Percentiles rank a stretch among this genome's conserved stretches.
Conservation (phyloP, 2,797 vertebrate species). For the Characodon lateralis region DNA sequence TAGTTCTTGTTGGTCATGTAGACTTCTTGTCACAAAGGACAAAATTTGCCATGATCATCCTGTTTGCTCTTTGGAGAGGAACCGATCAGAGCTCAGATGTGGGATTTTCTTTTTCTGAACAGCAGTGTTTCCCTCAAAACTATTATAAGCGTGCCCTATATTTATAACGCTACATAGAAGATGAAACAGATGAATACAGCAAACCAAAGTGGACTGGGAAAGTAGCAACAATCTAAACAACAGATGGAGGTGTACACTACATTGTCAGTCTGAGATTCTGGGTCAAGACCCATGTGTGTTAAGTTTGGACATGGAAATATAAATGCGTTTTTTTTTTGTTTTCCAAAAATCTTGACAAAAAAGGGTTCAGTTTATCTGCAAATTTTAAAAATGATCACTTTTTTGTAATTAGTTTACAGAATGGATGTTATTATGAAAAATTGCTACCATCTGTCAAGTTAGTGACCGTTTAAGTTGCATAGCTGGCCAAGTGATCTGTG, state of each 20-base stretch:
- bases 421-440: constrained; percentile 23
- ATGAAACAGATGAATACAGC: not conserved
- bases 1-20: constrained; percentile 38
- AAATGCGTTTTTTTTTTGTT: not conserved
- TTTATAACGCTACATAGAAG: not conserved
- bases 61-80: constrained; percentile 34
- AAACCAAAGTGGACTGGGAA: not conserved
- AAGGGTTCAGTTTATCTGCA: constrained; percentile 18
- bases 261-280: constrained; percentile 7
- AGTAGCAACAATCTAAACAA: constrained; percentile 28
- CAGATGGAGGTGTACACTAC: constrained; percentile 11
- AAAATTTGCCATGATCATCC: constrained; percentile 48
- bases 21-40: constrained; percentile 26
- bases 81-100: constrained; percentile 51
- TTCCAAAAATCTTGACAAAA: constrained; percentile 8
- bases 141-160: not conserved
- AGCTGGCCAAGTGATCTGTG: constrained; percentile 36
- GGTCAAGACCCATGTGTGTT: constrained; percentile 16
- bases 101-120: not conserved
- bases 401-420: constrained; percentile 14
- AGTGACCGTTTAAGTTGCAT: constrained; percentile 29
- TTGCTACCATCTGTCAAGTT: constrained; percentile 17
- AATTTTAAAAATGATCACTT: constrained; percentile 27
- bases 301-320: constrained; percentile 19
- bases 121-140: not conserved